Evolutionary conservation across 2,797 vertebrate genomes (phyloP), one percentile per base, ranked within the genome.

Genomic region (Benthosema pterotum): DNA sequence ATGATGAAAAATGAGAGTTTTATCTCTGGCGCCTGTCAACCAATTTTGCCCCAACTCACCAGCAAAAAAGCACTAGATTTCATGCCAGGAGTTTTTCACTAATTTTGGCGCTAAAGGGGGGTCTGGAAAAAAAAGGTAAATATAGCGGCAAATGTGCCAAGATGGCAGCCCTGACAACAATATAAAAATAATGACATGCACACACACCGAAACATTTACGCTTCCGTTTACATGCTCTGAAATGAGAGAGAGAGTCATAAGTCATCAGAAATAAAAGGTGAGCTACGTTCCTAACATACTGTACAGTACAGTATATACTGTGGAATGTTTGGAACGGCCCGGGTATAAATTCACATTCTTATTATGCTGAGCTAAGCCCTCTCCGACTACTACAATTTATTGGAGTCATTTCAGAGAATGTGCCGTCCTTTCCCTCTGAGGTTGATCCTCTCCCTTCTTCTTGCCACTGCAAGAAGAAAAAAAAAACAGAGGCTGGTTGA

Each of bases 331-430:
- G n/a, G n/a, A n/a, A n/a, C n/a, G n/a, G n/a, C n/a, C n/a, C n/a
- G 45, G 51, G 43, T 69, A 79, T 74, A 77, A 71, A 86, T 82
- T 65, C 67, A 60, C 56, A 58, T 38, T 17, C 53, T 71, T 62
- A 72, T 72, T 71, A 75, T 76, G 72, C 74, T 75, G 75, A 84
- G 74, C 67, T 71, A 70, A 80, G 72, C 67, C 67, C 60, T 74
- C 63, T 60, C 61, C n/a, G n/a, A n/a, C n/a, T n/a, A 71, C 51
- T 64, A 59, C 14, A 75, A 74, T 79, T 75, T 78, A 74, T 60
- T 64, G 56, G 70, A 74, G 74, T 62, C 59, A 60, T 52, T 72
- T 52, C 52, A 54, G 55, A 72, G 52, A 72, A 68, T 28, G 60
- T 75, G 67, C 8, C 8, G 11, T 53, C 49, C 51, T 61, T 63